phyloP scores from a whole-genome alignment of 2,888 invertebrate species.

The Monoplex corrugatus region DNA sequence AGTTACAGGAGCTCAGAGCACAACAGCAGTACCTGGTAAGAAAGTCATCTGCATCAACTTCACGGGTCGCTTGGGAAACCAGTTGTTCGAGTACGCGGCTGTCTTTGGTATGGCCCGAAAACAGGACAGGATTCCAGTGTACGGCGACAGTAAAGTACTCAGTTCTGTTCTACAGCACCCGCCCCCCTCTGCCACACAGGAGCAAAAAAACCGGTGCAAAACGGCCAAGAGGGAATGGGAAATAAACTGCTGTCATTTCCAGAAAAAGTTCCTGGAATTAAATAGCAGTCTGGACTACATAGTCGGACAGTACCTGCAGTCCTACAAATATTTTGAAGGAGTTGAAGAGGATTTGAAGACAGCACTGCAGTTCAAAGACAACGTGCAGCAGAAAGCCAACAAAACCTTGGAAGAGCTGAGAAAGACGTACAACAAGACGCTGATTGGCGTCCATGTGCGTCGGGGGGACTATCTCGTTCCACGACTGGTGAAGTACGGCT shows the following conservation, averaged over 20 bases:
- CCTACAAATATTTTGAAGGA: conserved; percentile 26
- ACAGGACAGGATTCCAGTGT: conserved; percentile 16
- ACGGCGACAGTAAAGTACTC: background rate
- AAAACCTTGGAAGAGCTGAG: background rate
- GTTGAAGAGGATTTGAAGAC: background rate
- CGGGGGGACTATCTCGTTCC: conserved; percentile 10
- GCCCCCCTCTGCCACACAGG: background rate
- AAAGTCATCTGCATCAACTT: conserved; percentile 50
- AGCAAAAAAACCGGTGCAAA: background rate
- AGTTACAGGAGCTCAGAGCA: no score
- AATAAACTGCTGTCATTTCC: background rate
- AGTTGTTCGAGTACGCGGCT: conserved; percentile 54
- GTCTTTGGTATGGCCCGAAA: conserved; percentile 36
- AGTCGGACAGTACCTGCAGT: conserved; percentile 14
- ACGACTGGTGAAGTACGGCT: conserved; percentile 34
- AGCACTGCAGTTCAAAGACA: background rate
- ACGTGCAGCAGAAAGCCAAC: background rate
- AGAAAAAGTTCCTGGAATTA: background rate
- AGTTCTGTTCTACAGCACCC: background rate
- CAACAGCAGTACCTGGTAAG: no score
- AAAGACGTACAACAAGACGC: background rate
- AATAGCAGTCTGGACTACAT: background rate
- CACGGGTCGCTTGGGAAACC: conserved; percentile 44
- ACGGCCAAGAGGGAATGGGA: background rate
- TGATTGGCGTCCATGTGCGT: conserved; percentile 21